Conservation (phyloP, 2,888 invertebrate species). For the Phragmatobia fuliginosa region DNA sequence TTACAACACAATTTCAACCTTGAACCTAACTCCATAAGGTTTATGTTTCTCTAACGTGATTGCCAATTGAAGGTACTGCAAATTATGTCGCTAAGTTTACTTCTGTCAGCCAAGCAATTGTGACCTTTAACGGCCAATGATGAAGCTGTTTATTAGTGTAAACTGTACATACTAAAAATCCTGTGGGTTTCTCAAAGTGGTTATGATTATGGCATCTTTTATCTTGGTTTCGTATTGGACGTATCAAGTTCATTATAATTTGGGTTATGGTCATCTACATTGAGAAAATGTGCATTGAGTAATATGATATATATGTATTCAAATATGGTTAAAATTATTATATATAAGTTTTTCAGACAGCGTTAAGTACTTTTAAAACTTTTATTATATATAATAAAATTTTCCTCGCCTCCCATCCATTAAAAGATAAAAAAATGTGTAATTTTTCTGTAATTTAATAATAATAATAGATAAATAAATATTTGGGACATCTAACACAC, state of each 20-base stretch:
- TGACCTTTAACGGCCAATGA: not conserved
- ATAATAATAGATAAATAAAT: too few relatives aligned
- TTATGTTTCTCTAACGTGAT: not conserved
- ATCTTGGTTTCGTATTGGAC: slow-evolving; percentile 21
- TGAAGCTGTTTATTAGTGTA: not conserved
- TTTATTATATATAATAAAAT: too few relatives aligned
- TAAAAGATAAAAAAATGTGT: too few relatives aligned
- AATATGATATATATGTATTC: too few relatives aligned
- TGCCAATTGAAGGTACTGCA: slow-evolving; percentile 5
- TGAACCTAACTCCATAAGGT: not conserved
- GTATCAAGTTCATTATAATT: slow-evolving; percentile 47
- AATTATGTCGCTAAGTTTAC: not conserved
- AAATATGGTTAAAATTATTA: too few relatives aligned
- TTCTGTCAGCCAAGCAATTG: slow-evolving; percentile 6
- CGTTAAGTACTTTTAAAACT: too few relatives aligned
- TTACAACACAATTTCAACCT: slow-evolving; percentile 5
- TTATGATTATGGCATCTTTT: slow-evolving; percentile 35
- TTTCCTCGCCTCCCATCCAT: too few relatives aligned
- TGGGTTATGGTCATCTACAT: slow-evolving; percentile 22
- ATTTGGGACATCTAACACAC: too few relatives aligned
- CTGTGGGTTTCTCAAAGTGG: slow-evolving; percentile 9
- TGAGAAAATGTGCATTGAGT: slow-evolving; percentile 7
- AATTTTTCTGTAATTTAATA: too few relatives aligned
- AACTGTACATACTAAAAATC: too few relatives aligned
- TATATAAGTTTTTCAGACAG: too few relatives aligned